Conservation (phyloP, 1,140 invertebrate genomes). For the Caenorhabditis briggsae region DNA sequence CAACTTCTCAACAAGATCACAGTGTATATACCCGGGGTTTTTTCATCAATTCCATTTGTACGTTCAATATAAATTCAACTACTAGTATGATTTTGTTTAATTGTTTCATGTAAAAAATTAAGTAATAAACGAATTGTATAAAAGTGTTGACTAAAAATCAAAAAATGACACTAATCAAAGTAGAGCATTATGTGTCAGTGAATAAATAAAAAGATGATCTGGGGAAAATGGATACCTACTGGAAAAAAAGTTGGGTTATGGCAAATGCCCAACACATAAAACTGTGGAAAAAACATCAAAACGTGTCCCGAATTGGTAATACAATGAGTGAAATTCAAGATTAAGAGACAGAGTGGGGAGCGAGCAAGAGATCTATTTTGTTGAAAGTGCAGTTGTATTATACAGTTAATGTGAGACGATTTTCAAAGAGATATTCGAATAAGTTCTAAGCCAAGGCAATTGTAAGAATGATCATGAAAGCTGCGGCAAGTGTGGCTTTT, state of each 20-base stretch:
- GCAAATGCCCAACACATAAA: conserved; percentile 1
- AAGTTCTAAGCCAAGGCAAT: not conserved
- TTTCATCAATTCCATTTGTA: too few relatives aligned
- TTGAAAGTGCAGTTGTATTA: conserved; percentile 9
- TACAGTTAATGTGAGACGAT: not conserved
- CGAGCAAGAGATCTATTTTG: conserved; percentile 8
- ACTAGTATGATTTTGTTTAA: too few relatives aligned
- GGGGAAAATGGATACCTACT: not conserved
- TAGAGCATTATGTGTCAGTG: not conserved
- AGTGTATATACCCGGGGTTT: too few relatives aligned
- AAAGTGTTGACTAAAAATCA: not conserved
- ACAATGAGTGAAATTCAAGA: not conserved
- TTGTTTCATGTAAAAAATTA: not conserved
- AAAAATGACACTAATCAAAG: not conserved
- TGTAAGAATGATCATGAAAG: not conserved
- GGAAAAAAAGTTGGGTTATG: conserved; percentile 42
- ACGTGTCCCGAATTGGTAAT: conserved; percentile 39
- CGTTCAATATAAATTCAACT: too few relatives aligned
- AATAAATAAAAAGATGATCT: not conserved
- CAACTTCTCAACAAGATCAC: too few relatives aligned
- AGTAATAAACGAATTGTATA: not conserved
- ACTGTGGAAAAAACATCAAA: not conserved
- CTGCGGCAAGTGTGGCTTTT: conserved; percentile 51
- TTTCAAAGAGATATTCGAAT: not conserved
- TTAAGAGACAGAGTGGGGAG: conserved; percentile 17